Evolutionary conservation across 2,797 vertebrate genomes (phyloP).

Genomic region (Danio choprae): DNA sequence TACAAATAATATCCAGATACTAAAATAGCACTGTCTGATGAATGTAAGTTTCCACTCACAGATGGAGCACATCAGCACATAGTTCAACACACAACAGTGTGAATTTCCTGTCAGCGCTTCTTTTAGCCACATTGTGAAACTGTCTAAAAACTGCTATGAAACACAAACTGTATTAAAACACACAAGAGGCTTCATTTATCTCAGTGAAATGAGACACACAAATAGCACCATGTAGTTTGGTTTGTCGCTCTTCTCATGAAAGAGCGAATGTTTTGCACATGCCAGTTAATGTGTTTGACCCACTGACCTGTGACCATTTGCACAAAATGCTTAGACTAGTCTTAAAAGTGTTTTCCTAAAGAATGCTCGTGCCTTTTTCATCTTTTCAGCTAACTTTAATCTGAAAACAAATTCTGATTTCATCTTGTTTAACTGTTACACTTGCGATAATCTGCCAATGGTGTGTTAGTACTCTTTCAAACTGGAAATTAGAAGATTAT

Average conservation of each 20-base stretch:
- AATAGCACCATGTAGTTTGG: background rate
- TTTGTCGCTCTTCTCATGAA: background rate
- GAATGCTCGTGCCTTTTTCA: too few relatives aligned
- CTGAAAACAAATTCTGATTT: too few relatives aligned
- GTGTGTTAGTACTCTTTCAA: too few relatives aligned
- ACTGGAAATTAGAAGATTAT: too few relatives aligned
- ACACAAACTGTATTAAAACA: background rate
- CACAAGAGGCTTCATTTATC: background rate
- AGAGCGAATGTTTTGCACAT: background rate
- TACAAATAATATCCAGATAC: background rate
- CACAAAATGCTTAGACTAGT: too few relatives aligned
- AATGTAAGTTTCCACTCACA: background rate
- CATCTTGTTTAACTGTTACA: too few relatives aligned
- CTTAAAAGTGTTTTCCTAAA: too few relatives aligned
- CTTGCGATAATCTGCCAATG: too few relatives aligned
- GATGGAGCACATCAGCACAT: background rate
- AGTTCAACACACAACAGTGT: slow-evolving; percentile 36
- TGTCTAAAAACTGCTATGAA: slow-evolving; percentile 16
- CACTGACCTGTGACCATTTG: too few relatives aligned
- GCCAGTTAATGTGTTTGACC: background rate
- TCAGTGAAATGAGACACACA: background rate
- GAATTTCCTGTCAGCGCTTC: slow-evolving; percentile 28
- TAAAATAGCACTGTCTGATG: background rate
- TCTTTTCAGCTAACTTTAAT: too few relatives aligned
- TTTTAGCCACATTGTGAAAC: background rate